Base-by-base conservation (phyloP, 2,888 invertebrate genomes). In the Lordiphosa andalusiaca region DNA sequence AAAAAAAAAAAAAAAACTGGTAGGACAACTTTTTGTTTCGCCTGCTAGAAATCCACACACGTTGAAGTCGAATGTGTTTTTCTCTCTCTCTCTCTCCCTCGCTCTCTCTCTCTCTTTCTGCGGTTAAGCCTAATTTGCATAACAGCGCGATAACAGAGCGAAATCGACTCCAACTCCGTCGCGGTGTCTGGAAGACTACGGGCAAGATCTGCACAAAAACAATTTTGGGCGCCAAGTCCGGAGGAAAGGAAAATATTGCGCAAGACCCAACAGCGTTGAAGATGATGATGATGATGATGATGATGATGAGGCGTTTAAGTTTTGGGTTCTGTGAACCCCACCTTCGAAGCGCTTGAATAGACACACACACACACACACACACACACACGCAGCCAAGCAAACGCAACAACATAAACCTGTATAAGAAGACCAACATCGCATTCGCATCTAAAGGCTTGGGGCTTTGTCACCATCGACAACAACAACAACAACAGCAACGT, bases 11-110 rank as follows among this genome's bases (percentile, higher is more conserved):
- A 62, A 58, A 67, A 84, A 82, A 85, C 86, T 85, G 82, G 86
- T 85, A 77, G 71, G 75, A 82, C 85, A 74, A 84, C 85, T 86
- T 85, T 75, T 82, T 74, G 78, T 74, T 71, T 78, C 76, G 73
- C 73, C 69, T 77, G 81, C 73, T 73, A 73, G 71, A 71, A 67
- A 72, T 66, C 66, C 62, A 76, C 61, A 66, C 73, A 65, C 59
- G 64, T 63, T 46, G 61, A 73, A 73, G 60, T 71, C 69, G 56
- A 57, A 58, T 44, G 44, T 44, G 44, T 44, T 44, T 30, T 10
- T 30, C 58, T 41, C 42, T 13, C 42, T 44, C 13, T 10, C 9
- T 23, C 40, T 51, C 33, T 21, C n/a, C 19, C 19, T 35, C 16
- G 25, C 30, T 19, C 30, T 16, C 30, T n/a, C 19, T 12, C 38